Evolutionary conservation across 2,888 invertebrate species (phyloP).

Genomic region (Geophilus truncorum): DNA sequence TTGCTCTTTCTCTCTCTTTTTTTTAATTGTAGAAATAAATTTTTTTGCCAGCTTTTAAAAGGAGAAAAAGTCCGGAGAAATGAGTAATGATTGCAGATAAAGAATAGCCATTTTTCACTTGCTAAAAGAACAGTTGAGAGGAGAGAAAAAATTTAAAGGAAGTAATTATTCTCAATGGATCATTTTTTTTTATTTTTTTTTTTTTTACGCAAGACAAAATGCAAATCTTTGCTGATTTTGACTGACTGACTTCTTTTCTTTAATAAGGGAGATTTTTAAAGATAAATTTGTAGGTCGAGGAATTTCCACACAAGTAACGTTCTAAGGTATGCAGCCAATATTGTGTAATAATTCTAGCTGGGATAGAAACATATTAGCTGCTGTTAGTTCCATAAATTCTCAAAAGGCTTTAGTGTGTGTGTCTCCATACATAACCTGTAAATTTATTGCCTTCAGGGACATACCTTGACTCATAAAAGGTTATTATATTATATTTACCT

Average conservation of each 20-base stretch:
- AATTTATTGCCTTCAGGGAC: neutral
- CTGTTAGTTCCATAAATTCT: conserved; percentile 10
- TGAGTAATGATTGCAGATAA: conserved; percentile 8
- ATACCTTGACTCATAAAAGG: conserved; percentile 13
- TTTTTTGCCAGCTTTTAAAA: neutral
- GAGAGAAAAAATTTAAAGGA: neutral
- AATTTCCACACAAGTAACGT: neutral
- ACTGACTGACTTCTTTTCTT: neutral
- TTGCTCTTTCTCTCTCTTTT: too few species aligned
- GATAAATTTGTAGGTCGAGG: neutral
- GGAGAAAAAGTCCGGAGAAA: neutral
- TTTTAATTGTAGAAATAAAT: neutral
- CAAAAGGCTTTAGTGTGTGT: neutral
- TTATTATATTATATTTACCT: conserved; percentile 9
- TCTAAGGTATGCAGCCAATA: neutral
- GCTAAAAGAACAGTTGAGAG: neutral
- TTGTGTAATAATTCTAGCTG: neutral
- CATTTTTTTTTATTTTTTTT: too few species aligned
- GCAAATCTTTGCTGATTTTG: neutral
- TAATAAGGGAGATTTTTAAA: neutral
- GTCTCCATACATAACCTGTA: conserved; percentile 8
- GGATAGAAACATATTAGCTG: conserved; percentile 10
- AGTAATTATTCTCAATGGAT: conserved; percentile 13
- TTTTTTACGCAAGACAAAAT: neutral
- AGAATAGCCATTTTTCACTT: conserved; percentile 2